phyloP scores from a whole-genome alignment of 2,113 vertebrate genomes.

The cattle (Bos taurus) region DNA sequence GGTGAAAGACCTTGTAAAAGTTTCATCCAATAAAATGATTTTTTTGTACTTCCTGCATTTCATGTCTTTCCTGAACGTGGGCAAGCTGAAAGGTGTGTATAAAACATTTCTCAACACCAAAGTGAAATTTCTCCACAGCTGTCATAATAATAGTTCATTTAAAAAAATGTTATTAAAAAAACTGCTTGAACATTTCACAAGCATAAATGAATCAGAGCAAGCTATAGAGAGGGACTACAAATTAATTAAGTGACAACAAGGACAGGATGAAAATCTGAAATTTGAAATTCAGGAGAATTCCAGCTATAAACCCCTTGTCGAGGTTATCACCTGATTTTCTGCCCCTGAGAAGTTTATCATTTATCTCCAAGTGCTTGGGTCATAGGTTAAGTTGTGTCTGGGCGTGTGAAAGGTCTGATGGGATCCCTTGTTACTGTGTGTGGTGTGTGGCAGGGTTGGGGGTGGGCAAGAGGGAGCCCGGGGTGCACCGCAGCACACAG shows the following conservation, averaged over 20 bases:
- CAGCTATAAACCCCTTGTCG: neutral
- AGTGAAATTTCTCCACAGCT: slow-evolving; percentile 34
- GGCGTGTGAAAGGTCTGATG: neutral
- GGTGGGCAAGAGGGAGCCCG: accelerated
- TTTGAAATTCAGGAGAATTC: neutral
- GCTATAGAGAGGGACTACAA: neutral
- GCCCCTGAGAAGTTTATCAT: neutral
- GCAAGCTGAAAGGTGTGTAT: slow-evolving; percentile 1
- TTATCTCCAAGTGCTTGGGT: neutral
- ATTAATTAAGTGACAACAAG: neutral
- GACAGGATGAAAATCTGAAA: neutral
- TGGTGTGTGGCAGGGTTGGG: neutral
- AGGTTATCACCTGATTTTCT: neutral
- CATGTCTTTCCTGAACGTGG: neutral
- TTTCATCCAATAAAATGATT: neutral
- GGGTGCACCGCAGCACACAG: neutral
- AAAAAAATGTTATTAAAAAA: neutral
- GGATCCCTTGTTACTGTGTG: neutral
- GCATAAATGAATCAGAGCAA: neutral
- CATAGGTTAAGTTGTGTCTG: neutral
- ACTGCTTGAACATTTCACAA: neutral
- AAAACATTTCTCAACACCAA: slow-evolving; percentile 21
- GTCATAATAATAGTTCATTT: slow-evolving; percentile 50
- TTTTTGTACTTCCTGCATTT: slow-evolving; percentile 1
- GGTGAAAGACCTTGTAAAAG: neutral